Evolutionary conservation across 2,888 invertebrate genomes (phyloP).

Genomic region (Stenoptilia bipunctidactyla): DNA sequence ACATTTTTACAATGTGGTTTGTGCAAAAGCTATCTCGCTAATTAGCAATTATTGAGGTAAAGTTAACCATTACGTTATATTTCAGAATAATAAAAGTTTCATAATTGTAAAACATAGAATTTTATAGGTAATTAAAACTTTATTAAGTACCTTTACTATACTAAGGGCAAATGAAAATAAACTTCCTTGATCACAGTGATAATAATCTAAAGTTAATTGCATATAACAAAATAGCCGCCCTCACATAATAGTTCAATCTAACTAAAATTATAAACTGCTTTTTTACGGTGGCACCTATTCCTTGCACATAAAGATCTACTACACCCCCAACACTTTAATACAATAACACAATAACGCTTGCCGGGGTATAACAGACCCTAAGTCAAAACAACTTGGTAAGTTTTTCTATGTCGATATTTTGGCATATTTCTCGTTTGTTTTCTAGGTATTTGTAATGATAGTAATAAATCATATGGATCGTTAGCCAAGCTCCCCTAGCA

Average conservation of each 20-base stretch:
- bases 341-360: conserved; percentile 16
- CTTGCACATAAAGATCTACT: background rate
- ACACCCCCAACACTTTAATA: conserved; percentile 6
- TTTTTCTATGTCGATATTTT: conserved; percentile 5
- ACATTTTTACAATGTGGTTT: too few species aligned
- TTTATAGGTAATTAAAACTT: too few species aligned
- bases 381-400: conserved; percentile 4
- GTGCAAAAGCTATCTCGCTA: too few species aligned
- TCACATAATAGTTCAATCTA: background rate
- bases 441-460: conserved; percentile 49
- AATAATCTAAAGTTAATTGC: too few species aligned
- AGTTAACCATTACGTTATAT: too few species aligned
- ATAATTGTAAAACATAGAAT: too few species aligned
- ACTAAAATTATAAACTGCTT: background rate
- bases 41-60: too few species aligned
- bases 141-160: too few species aligned
- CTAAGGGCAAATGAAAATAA: too few species aligned
- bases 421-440: conserved; percentile 40
- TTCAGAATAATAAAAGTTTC: too few species aligned
- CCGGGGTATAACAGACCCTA: conserved; percentile 12
- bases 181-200: too few species aligned
- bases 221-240: too few species aligned
- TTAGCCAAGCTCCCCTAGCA: conserved; percentile 57
- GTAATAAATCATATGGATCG: conserved; percentile 71
- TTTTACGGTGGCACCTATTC: conserved; percentile 1